Conservation (phyloP, 2,888 invertebrate species). For the Allacma fusca region DNA sequence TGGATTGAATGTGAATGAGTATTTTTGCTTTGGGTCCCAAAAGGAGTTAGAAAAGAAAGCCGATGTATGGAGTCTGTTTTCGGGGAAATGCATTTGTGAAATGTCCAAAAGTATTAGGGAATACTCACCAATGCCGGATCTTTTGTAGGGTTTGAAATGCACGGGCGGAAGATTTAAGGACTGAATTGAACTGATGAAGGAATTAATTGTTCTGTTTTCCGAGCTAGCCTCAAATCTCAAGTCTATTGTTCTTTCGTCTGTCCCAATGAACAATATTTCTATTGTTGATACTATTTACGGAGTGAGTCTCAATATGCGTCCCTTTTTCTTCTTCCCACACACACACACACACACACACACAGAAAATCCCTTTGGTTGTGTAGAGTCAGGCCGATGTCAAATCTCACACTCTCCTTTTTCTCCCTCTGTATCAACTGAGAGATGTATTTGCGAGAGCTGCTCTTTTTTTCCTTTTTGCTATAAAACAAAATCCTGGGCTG, state of each 20-base stretch:
- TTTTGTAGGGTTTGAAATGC: not conserved
- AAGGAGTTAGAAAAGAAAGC: too few relatives aligned
- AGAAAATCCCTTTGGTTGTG: not conserved
- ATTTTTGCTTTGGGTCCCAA: too few relatives aligned
- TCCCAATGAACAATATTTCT: not conserved
- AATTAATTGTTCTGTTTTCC: slow-evolving; percentile 47
- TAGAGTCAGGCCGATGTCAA: too few relatives aligned
- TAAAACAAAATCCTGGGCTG: too few relatives aligned
- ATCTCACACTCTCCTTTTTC: not conserved
- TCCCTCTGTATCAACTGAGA: not conserved
- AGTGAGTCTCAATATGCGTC: slow-evolving; percentile 10
- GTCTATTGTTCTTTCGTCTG: slow-evolving; percentile 1
- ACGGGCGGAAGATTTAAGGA: not conserved
- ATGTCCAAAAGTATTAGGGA: too few relatives aligned
- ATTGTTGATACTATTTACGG: not conserved
- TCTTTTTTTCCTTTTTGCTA: too few relatives aligned
- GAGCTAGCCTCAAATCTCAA: not conserved
- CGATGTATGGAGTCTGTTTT: too few relatives aligned
- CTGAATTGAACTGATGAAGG: slow-evolving; percentile 27
- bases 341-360: not conserved
- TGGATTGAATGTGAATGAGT: too few relatives aligned
- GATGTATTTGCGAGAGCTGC: not conserved
- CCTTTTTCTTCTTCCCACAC: not conserved
- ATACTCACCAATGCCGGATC: not conserved
- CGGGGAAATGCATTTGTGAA: too few relatives aligned